Evolutionary conservation across 1,140 invertebrate genomes (phyloP).

Genomic region (Ceratosolen solmsi): DNA sequence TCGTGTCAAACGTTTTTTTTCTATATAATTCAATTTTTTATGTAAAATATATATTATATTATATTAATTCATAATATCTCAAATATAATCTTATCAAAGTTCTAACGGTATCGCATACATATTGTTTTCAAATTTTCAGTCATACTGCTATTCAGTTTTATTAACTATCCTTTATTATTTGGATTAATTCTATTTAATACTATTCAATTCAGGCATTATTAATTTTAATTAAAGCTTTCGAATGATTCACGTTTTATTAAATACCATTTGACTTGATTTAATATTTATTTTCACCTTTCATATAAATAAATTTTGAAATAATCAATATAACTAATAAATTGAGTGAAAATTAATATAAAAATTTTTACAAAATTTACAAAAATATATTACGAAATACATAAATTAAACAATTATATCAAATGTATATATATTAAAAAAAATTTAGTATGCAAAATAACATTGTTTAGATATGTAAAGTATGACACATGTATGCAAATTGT

Average conservation of each 20-base stretch:
- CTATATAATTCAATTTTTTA: too few relatives aligned
- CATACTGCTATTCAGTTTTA: neutral
- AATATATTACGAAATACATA: too few relatives aligned
- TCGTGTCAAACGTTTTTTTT: too few relatives aligned
- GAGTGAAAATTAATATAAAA: too few relatives aligned
- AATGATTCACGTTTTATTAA: too few relatives aligned
- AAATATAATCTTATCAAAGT: neutral
- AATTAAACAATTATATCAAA: slow-evolving; percentile 3
- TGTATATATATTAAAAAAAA: neutral
- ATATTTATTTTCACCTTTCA: too few relatives aligned
- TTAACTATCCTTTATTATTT: neutral
- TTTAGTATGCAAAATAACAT: neutral
- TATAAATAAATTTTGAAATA: too few relatives aligned
- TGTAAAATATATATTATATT: too few relatives aligned
- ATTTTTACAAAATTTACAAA: too few relatives aligned
- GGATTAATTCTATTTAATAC: neutral
- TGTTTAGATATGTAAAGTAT: neutral
- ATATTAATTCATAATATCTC: too few relatives aligned
- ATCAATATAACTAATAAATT: too few relatives aligned
- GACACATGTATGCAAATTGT: neutral
- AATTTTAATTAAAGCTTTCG: neutral
- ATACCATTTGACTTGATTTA: too few relatives aligned
- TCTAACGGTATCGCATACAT: neutral
- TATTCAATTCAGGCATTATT: neutral
- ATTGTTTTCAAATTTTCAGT: neutral